Evolutionary conservation across 2,113 vertebrate genomes (phyloP), one percentile per base, ranked within the genome.

Genomic region (Lynx canadensis): DNA sequence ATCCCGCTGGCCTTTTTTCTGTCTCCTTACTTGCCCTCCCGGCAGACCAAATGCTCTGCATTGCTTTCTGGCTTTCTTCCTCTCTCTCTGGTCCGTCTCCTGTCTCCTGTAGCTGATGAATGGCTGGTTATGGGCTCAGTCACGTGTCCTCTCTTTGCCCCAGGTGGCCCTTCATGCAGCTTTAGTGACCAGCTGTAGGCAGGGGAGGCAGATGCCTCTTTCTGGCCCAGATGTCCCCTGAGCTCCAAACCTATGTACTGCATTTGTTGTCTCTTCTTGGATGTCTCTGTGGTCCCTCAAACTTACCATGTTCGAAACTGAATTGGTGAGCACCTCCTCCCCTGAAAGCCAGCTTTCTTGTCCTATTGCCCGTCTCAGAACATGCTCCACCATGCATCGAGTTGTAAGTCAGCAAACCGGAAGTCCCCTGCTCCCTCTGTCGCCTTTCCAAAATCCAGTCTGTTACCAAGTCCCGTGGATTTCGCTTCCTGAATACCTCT

Each of bases 201-300:
- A 66, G 86, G 86, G 3, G 27, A 66, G 29, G 33, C 45, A n/a
- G 45, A 18, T 48, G 74, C 33, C 8, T 31, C 8, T 76, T 36
- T 74, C 21, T 57, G 78, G 31, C 79, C 68, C 25, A 55, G 0
- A 7, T 14, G 7, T 45, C 25, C 66, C 76, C 83, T 45, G 55
- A 74, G 48, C 83, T 11, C 27, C 25, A 55, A 0, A 73, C 27
- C 5, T n/a, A 0, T 7, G 1, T n/a, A 16, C 10, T 33, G 1
- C 45, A 21, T 15, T n/a, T 73, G 7, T 7, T 63, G 3, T 88
- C 21, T 55, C 76, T 89, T 71, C 12, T 71, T 38, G 52, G 63
- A 3, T 38, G 33, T 41, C 10, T 57, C 33, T 66, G 23, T 80
- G 68, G 55, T 23, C n/a, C 4, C 33, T 52, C 60, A 91, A 7